Evolutionary conservation across 2,797 vertebrate species (phyloP), one percentile per base, ranked within the genome.

Genomic region (Propithecus deckenii): DNA sequence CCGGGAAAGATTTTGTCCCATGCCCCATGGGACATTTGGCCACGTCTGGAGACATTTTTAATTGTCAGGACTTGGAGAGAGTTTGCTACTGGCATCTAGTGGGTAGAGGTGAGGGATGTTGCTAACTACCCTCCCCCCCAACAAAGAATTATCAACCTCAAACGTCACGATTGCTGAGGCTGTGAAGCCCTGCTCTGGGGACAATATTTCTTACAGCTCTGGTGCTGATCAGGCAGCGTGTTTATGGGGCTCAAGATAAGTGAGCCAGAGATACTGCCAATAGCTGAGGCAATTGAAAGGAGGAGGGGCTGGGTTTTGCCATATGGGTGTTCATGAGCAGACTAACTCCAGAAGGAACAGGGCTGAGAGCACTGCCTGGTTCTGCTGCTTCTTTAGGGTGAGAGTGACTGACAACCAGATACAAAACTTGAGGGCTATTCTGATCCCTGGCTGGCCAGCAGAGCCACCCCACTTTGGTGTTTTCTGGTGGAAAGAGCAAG

Each of bases 11-110:
- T 38, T 86, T 46, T 79, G 1, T 14, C 25, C 4, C 28, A 20
- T 0, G 0, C 2, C 11, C 35, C 17, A 3, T 5, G 20, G 7
- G n/a, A 35, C 11, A n/a, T n/a, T n/a, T 41, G 22, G 50, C 7
- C 22, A 22, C 15, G 17, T 52, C 46, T 95, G 41, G 28, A 89
- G 63, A 74, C 10, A 86, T 2, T 80, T 79, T 89, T 71, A 35
- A 38, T 50, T 11, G 28, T 59, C 52, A 23, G 10, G 35, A 9
- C 30, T 65, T 20, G 20, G 17, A 10, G 2, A 12, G 23, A n/a
- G 4, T 3, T 7, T 81, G 57, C 25, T 20, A 4, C 38, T 83
- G 46, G 28, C 18, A 74, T 38, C 15, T 46, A 20, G 15, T 63
- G 14, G 61, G 23, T 32, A 69, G 65, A 55, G 28, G 28, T 46